Base-by-base conservation (phyloP, 2,888 invertebrate species). In the Bembecia ichneumoniformis region DNA sequence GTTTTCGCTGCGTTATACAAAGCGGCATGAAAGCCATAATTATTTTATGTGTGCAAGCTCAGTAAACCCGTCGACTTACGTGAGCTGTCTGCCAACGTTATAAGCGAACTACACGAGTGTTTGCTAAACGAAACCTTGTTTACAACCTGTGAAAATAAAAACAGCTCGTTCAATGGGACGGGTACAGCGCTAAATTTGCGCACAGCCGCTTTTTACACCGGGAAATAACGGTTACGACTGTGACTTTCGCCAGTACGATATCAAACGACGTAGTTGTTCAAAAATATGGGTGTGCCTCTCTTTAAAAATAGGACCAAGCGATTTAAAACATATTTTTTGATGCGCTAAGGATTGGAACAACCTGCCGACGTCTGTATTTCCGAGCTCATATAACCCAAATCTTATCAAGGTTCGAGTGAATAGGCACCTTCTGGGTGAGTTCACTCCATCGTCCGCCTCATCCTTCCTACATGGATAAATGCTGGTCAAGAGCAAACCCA, bases 21-120 rank as follows among this genome's bases (percentile, higher is more conserved):
- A 44, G 15, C 44, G n/a, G 55, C 58, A 59, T 57, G 61, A 58
- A 59, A 55, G 53, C 52, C 53, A 28, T 54, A 63, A 67, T 69
- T 63, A 68, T 64, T 64, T 64, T 56, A 62, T 58, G 60, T 54
- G 55, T 57, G 59, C 54, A 56, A 49, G 56, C 55, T 58, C 57
- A 55, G 28, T 9, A 28, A 28, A 28, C 55, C 52, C 55, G 55
- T 51, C 55, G 55, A 49, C 49, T 51, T 58, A 58, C 55, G 55
- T 61, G 57, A 55, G 49, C 51, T 34, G 51, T 52, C 45, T 54
- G 14, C 9, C 20, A 40, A 43, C 43, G 43, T 43, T 47, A 47
- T 49, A 47, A 15, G 35, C 47, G 44, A 28, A 3, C n/a, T 13
- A 40, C 40, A 40, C 40, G 14, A 40, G 40, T 40, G 40, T 35